These are phyloP conservation scores for Ambastaia sidthimunki DNA, from an alignment of 2,797 vertebrate species.

Conservation along the genomic window DNA sequence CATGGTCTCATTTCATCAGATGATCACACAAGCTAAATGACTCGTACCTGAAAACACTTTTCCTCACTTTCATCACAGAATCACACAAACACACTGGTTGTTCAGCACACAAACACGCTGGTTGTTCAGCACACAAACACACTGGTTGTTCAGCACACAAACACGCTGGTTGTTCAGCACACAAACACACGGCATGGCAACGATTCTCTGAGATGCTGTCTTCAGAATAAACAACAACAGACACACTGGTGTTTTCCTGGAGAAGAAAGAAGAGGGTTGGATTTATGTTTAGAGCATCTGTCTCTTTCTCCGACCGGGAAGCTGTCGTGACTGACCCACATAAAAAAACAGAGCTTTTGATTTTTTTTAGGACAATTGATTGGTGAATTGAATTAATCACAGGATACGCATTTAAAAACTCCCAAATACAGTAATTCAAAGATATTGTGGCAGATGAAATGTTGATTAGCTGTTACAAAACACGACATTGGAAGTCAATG, in stretches of 20 bases:
- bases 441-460: too few relatives aligned
- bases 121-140: background rate
- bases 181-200: conserved; percentile 15
- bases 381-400: too few relatives aligned
- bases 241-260: conserved; percentile 8
- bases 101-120: background rate
- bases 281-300: background rate
- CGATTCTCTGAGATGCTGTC: background rate
- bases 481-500: too few relatives aligned
- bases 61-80: conserved; percentile 5
- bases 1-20: conserved; percentile 4
- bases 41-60: conserved; percentile 26
- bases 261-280: background rate
- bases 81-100: background rate
- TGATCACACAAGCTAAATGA: conserved; percentile 11
- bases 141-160: conserved; percentile 7
- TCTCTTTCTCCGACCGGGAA: background rate
- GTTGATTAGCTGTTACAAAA: too few relatives aligned
- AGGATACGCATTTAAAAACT: too few relatives aligned
- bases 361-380: too few relatives aligned
- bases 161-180: background rate
- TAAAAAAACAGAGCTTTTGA: too few relatives aligned
- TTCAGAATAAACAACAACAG: conserved; percentile 32
- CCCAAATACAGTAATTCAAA: too few relatives aligned
- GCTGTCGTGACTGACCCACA: too few relatives aligned